A percentile compares a stretch with the other conserved stretches of the same genome.
Evolutionary conservation across 1,140 invertebrate genomes (phyloP).

Genomic region (Zaprionus tsacasi): DNA sequence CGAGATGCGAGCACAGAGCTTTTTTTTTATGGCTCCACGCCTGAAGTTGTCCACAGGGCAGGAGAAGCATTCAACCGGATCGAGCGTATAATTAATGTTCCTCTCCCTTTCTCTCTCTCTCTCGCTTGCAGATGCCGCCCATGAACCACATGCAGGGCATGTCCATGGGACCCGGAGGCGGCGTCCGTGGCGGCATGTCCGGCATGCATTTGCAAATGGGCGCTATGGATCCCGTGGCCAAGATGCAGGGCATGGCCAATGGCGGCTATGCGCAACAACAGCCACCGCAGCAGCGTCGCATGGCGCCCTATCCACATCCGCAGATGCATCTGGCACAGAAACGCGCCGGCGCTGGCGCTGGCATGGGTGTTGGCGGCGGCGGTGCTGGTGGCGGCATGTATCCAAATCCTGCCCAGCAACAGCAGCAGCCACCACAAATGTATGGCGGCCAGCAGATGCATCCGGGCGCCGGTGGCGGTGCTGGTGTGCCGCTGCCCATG

Average conservation of each 20-base stretch:
- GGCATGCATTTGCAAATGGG: constrained; percentile 67
- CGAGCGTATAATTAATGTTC: background rate
- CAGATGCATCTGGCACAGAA: constrained; percentile 93
- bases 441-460: constrained; percentile 84
- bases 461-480: constrained; percentile 80
- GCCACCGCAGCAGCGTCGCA: constrained; percentile 86
- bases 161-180: constrained; percentile 85
- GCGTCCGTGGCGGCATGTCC: constrained; percentile 76
- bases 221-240: constrained; percentile 85
- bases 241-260: constrained; percentile 84
- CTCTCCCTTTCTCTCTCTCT: background rate
- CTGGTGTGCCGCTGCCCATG: constrained; percentile 84
- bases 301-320: constrained; percentile 92
- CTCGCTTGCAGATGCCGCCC: constrained; percentile 71
- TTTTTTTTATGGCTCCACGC: background rate
- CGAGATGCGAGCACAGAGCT: background rate
- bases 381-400: constrained; percentile 62
- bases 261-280: constrained; percentile 81
- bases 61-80: background rate
- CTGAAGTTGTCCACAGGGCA: background rate
- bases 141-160: constrained; percentile 84
- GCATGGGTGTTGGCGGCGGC: constrained; percentile 45
- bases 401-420: constrained; percentile 69
- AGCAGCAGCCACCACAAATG: constrained; percentile 79
- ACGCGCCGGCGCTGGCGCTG: constrained; percentile 62